Evolutionary conservation across 2,113 vertebrate species (phyloP).

Genomic region (Sialia sialis): DNA sequence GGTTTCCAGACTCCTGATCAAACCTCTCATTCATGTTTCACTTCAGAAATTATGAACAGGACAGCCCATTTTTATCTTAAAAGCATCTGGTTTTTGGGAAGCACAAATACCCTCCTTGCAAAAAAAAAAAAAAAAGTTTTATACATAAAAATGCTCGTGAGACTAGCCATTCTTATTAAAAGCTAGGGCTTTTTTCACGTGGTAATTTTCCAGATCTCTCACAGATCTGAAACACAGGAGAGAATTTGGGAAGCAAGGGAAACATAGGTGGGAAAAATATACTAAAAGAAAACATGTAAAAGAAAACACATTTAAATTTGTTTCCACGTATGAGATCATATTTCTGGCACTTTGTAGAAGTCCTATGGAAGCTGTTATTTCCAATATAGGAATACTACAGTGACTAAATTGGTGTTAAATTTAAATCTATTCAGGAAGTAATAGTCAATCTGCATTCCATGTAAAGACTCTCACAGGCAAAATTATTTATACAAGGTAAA

Average conservation of each 20-base stretch:
- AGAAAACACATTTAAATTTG: constrained; percentile 77
- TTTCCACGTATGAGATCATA: constrained; percentile 77
- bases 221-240: constrained; percentile 15
- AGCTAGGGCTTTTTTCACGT: background rate
- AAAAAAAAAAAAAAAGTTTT: background rate
- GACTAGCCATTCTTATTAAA: constrained; percentile 43
- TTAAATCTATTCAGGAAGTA: constrained; percentile 84
- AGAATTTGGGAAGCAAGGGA: constrained; percentile 58
- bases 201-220: constrained; percentile 30
- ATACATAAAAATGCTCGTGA: background rate
- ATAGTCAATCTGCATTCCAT: constrained; percentile 75
- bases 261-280: constrained; percentile 61
- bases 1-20: constrained; percentile 17
- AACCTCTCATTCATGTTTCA: background rate
- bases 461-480: constrained; percentile 73
- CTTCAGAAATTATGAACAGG: background rate
- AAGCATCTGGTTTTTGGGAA: constrained; percentile 1
- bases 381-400: constrained; percentile 73
- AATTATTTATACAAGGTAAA: constrained; percentile 78
- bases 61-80: constrained; percentile 25
- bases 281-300: constrained; percentile 66
- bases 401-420: constrained; percentile 77
- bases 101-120: background rate
- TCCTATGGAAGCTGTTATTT: constrained; percentile 78
- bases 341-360: constrained; percentile 83